Percentiles rank a stretch among this genome's conserved stretches.
Evolutionary conservation across 2,888 invertebrate species (phyloP).

Genomic region (Iphiclides podalirius): DNA sequence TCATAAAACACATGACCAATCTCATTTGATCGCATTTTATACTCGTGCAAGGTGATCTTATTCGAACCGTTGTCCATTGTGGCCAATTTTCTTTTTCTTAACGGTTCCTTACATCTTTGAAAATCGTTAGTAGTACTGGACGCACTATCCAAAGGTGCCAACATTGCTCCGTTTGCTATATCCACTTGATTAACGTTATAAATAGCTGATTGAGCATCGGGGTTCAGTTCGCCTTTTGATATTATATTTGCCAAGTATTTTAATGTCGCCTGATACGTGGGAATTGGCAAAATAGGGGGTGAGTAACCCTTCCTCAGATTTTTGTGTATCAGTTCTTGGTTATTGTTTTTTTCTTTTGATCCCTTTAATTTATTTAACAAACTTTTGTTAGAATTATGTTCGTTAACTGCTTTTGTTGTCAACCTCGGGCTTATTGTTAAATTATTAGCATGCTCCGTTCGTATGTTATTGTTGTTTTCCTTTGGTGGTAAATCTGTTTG

Average conservation of each 20-base stretch:
- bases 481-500: too few relatives aligned
- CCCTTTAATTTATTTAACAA: too few relatives aligned
- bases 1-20: not conserved
- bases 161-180: too few relatives aligned
- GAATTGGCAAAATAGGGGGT: slow-evolving; percentile 6
- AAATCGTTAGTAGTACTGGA: not conserved
- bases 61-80: not conserved
- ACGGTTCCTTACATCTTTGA: not conserved
- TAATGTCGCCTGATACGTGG: not conserved
- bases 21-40: not conserved
- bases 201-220: not conserved
- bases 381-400: too few relatives aligned
- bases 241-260: not conserved
- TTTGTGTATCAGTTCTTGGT: too few relatives aligned
- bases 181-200: not conserved
- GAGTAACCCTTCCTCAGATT: slow-evolving; percentile 1
- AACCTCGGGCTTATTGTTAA: too few relatives aligned
- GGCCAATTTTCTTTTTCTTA: not conserved
- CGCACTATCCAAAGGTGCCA: too few relatives aligned
- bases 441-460: too few relatives aligned
- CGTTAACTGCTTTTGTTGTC: too few relatives aligned
- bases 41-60: not conserved
- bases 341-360: too few relatives aligned
- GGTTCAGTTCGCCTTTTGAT: not conserved
- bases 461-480: too few relatives aligned